Percentiles rank a stretch among this genome's conserved stretches.
These are phyloP conservation scores for Balaeniceps rex DNA, from an alignment of 2,113 vertebrate genomes.

Conservation along the genomic window DNA sequence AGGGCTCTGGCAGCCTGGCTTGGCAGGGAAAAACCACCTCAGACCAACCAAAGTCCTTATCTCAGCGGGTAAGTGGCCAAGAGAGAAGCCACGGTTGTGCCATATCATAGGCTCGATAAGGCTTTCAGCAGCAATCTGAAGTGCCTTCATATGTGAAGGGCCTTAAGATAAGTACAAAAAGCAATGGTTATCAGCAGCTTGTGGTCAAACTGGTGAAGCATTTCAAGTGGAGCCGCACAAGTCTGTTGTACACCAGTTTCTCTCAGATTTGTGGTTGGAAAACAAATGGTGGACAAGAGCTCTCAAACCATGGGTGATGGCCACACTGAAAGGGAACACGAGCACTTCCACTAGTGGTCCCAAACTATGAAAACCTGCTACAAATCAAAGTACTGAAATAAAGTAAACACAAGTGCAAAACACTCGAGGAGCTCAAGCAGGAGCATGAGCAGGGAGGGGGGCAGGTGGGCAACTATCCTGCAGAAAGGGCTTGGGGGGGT, in stretches of 20 bases:
- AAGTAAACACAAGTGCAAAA: neutral
- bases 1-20: neutral
- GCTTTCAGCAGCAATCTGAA: neutral
- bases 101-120: neutral
- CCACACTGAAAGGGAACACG: rapidly evolving
- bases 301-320: neutral
- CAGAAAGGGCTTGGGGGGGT: neutral
- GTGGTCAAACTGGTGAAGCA: neutral
- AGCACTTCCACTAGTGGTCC: neutral
- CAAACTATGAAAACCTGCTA: neutral
- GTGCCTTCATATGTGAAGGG: rapidly evolving
- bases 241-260: neutral
- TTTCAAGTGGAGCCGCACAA: neutral
- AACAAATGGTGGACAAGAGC: neutral
- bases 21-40: neutral
- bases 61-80: neutral
- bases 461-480: rapidly evolving
- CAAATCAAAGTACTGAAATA: neutral
- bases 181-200: neutral
- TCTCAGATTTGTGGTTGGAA: neutral
- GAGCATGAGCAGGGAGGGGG: neutral
- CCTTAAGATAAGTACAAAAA: neutral
- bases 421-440: neutral
- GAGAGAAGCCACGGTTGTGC: neutral
- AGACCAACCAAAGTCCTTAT: neutral